Evolutionary conservation across 2,113 vertebrate genomes (phyloP), one percentile per base, ranked within the genome.

Genomic region (Pelusios castaneus): DNA sequence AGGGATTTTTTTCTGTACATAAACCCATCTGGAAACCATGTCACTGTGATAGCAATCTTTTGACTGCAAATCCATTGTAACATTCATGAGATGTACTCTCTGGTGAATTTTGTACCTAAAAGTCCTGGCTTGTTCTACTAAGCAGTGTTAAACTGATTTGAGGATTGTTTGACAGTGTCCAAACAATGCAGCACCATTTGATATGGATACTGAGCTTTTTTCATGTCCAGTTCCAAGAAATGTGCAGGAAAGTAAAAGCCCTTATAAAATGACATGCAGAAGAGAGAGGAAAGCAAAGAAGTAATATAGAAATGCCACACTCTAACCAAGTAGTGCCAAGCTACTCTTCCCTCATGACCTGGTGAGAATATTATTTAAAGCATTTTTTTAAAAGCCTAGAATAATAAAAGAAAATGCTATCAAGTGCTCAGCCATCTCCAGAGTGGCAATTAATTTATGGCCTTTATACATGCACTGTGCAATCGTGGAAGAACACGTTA

Each of bases 151-250:
- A 41, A n/a, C 5, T 58, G 47, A 38, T 43, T 83, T 45, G 29
- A 1, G 54, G 60, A 43, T 31, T 29, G 13, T 63, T 82, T 78
- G 27, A 1, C 3, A 0, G 31, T 31, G 1, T 31, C 38, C 45
- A 4, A 13, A 2, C 41, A 34, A 19, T 34, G 52, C 41, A 45
- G 2, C 17, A 5, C 49, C 0, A 0, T 43, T 22, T 79, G 47
- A 27, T 55, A 27, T 2, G 6, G 88, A 27, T n/a, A 85, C 21
- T 27, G 17, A 31, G 41, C 9, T 45, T 45, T n/a, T 63, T 79
- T 6, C 10, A 31, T 80, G 79, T 55, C 82, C 29, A 56, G 14
- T 80, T 47, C 80, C 75, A n/a, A 51, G 51, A 80, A 25, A 6
- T 14, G 79, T 56, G 14, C 24, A 76, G 52, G 43, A 56, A 76